These are phyloP conservation scores for Typhlichthys eigenmanni DNA, from an alignment of 2,797 vertebrate genomes.

Conservation along the genomic window DNA sequence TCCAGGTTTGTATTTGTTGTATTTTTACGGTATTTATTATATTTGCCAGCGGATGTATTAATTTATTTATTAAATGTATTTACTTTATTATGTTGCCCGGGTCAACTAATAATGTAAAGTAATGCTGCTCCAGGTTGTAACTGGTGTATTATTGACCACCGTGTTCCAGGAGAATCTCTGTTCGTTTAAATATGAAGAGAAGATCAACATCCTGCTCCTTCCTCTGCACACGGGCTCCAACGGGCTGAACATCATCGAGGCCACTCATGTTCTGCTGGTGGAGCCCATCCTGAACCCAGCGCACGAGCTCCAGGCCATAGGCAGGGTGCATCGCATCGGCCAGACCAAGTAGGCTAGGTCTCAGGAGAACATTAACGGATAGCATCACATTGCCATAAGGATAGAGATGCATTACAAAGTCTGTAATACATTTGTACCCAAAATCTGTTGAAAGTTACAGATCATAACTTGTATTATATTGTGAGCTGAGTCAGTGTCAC, in stretches of 20 bases:
- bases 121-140: neutral
- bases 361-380: neutral
- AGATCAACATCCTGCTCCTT: slow-evolving; percentile 96
- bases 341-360: slow-evolving; percentile 86
- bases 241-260: slow-evolving; percentile 97
- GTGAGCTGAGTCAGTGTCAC: too few relatives aligned
- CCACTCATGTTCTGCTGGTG: slow-evolving; percentile 93
- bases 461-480: too few relatives aligned
- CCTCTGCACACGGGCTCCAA: slow-evolving; percentile 98
- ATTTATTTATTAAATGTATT: neutral
- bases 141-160: neutral
- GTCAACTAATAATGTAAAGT: neutral
- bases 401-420: too few relatives aligned
- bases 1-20: slow-evolving; percentile 82
- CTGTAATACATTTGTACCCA: too few relatives aligned
- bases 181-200: slow-evolving; percentile 92
- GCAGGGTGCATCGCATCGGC: slow-evolving; percentile 96
- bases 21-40: too few relatives aligned
- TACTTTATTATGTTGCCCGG: neutral
- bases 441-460: too few relatives aligned
- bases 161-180: slow-evolving; percentile 89
- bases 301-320: slow-evolving; percentile 96
- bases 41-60: neutral
- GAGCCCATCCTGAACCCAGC: slow-evolving; percentile 97
- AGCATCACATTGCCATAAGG: neutral